Percentiles rank a stretch among this genome's conserved stretches.
Conservation (phyloP, 2,797 vertebrate genomes). For the Bradypodion ventrale region DNA sequence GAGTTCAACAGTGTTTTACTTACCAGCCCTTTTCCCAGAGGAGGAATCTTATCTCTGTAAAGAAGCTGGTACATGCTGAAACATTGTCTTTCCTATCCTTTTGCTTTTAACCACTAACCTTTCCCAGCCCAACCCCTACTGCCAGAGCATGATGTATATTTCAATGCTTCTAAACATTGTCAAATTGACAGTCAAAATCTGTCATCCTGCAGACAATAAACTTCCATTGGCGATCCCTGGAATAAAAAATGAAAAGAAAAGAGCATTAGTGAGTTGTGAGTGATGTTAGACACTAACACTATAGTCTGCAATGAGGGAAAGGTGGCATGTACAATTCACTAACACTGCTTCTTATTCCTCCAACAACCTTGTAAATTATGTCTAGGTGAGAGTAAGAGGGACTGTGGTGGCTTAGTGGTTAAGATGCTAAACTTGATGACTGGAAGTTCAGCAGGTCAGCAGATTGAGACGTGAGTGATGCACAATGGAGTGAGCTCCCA, state of each 20-base stretch:
- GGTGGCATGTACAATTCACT: not conserved
- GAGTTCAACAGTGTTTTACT: constrained; percentile 5
- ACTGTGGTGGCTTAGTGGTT: too few relatives aligned
- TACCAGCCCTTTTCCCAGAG: constrained; percentile 34
- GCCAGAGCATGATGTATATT: not conserved
- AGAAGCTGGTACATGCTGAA: constrained; percentile 33
- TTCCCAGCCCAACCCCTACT: not conserved
- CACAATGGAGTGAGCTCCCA: too few relatives aligned
- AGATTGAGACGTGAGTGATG: too few relatives aligned
- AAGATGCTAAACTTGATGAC: too few relatives aligned
- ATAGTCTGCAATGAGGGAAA: not conserved
- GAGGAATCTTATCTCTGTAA: constrained; percentile 26
- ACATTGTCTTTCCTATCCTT: not conserved
- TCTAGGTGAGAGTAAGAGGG: not conserved
- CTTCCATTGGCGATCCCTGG: constrained; percentile 98
- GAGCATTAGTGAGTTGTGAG: constrained; percentile 31
- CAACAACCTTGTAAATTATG: not conserved
- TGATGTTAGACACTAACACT: not conserved
- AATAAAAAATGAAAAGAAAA: constrained; percentile 57
- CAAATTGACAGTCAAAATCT: constrained; percentile 90
- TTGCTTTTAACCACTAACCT: not conserved
- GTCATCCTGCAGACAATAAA: constrained; percentile 98
- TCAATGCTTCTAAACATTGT: constrained; percentile 81
- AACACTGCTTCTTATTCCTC: not conserved
- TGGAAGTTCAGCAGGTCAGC: too few relatives aligned